Evolutionary conservation across 2,888 invertebrate genomes (phyloP), one percentile per base, ranked within the genome.

Genomic region (Sarcophaga subvicina): DNA sequence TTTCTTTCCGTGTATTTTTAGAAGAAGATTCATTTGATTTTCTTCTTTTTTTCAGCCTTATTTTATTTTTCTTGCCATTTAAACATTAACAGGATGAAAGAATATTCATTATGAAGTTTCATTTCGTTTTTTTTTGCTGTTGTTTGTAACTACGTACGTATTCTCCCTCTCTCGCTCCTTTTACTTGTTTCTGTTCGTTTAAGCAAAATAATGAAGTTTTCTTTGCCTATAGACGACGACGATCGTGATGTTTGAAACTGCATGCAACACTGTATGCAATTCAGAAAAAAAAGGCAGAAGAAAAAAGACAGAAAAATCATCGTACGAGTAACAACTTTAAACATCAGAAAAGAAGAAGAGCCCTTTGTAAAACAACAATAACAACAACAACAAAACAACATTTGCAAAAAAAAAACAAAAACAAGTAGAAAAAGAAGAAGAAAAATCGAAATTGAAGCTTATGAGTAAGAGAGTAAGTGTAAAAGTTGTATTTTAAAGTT

Each of bases 161-260:
- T 37, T 17, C n/a, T 81, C 4, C 3, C 8, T 67, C 25, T 64
- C 14, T 2, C 2, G 4, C 54, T 54, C 17, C 54, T 54, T 54
- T 5, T 54, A 14, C 17, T 54, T 22, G 14, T 64, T 64, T 2
- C 2, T 27, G 0, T 37, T 27, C 17, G 37, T 37, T n/a, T 17
- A 62, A 72, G 73, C 54, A 63, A 37, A 73, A 72, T 79, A 78
- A 82, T 85, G 82, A 82, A 86, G 86, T 82, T 86, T 82, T 27
- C 71, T 75, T 84, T 84, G 37, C 37, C 37, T 37, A 70, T n/a
- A 75, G 37, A 54, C 12, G 17, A 14, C 54, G 80, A 80, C 76
- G 84, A 87, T 88, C 83, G 85, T 88, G 85, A 85, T 85, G 72
- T 83, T 85, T 83, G 73, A 49, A 80, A 80, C 83, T 88, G 78